phyloP scores from a whole-genome alignment of 2,888 invertebrate species.

The Dynastes grantii region DNA sequence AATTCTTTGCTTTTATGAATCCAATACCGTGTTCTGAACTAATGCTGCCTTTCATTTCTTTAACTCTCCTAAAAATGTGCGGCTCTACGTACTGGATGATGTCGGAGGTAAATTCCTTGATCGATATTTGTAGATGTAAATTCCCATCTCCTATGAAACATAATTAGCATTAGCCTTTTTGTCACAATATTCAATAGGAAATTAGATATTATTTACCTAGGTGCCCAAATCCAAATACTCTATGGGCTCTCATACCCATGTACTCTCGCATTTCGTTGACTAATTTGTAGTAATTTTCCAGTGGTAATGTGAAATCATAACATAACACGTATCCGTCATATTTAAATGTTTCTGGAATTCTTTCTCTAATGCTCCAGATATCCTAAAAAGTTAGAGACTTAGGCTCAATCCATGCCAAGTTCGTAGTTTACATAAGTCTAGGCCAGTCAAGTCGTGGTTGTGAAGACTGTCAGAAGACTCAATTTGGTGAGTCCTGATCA shows the following conservation, averaged over 20 bases:
- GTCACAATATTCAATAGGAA: neutral
- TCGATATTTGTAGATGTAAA: slow-evolving; percentile 91
- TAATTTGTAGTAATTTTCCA: slow-evolving; percentile 86
- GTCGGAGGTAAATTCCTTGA: slow-evolving; percentile 78
- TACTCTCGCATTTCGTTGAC: slow-evolving; percentile 81
- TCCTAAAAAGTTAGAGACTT: slow-evolving; percentile 15
- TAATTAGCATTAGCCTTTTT: neutral
- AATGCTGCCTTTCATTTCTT: slow-evolving; percentile 86
- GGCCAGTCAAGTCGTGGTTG: too few species aligned
- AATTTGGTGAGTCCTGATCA: too few species aligned
- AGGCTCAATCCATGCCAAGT: too few species aligned
- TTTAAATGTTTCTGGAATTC: slow-evolving; percentile 84
- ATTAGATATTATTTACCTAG: slow-evolving; percentile 76
- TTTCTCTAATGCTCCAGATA: slow-evolving; percentile 91
- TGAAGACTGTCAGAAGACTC: too few species aligned
- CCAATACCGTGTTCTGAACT: slow-evolving; percentile 99
- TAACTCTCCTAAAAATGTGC: slow-evolving; percentile 91
- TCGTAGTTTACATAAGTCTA: too few species aligned
- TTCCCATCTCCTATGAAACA: slow-evolving; percentile 88
- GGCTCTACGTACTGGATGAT: slow-evolving; percentile 85
- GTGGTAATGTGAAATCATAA: slow-evolving; percentile 94
- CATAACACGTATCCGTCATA: slow-evolving; percentile 93
- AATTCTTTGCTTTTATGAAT: slow-evolving; percentile 87
- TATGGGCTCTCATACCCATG: slow-evolving; percentile 76
- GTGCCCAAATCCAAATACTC: slow-evolving; percentile 94